Evolutionary conservation across 2,888 invertebrate species (phyloP).

Genomic region (Caenorhabditis panamensis): DNA sequence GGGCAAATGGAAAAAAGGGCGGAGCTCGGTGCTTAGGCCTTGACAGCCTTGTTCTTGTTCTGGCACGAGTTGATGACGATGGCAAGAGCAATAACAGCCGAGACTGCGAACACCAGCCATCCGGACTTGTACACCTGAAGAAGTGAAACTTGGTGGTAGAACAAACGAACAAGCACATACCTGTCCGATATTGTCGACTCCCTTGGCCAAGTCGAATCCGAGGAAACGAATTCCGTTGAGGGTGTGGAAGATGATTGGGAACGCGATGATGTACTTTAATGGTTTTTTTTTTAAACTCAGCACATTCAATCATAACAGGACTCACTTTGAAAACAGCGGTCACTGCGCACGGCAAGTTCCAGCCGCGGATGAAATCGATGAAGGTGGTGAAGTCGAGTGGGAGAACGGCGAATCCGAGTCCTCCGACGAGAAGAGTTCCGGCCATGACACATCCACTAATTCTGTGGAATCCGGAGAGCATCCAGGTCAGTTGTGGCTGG

Average conservation of each 20-base stretch:
- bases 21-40: constrained; percentile 52
- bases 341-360: constrained; percentile 76
- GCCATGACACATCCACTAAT: constrained; percentile 80
- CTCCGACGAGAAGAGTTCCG: constrained; percentile 79
- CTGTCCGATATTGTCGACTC: constrained; percentile 70
- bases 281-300: not conserved
- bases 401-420: constrained; percentile 77
- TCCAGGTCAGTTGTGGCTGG: constrained; percentile 80
- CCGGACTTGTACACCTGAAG: constrained; percentile 78
- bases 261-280: constrained; percentile 78
- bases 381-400: constrained; percentile 79
- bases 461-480: constrained; percentile 79
- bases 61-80: constrained; percentile 72
- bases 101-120: constrained; percentile 78
- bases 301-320: too few species aligned
- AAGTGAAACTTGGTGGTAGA: not conserved
- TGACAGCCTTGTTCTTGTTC: constrained; percentile 62
- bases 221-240: constrained; percentile 81
- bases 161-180: constrained; percentile 22
- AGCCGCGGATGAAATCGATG: constrained; percentile 75
- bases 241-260: constrained; percentile 80
- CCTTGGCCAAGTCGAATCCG: constrained; percentile 80
- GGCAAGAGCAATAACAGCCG: constrained; percentile 74
- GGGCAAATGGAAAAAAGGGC: constrained; percentile 19
- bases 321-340: constrained; percentile 78